Evolutionary conservation across 2,888 invertebrate species (phyloP).

Genomic region (Tenodera sinensis): DNA sequence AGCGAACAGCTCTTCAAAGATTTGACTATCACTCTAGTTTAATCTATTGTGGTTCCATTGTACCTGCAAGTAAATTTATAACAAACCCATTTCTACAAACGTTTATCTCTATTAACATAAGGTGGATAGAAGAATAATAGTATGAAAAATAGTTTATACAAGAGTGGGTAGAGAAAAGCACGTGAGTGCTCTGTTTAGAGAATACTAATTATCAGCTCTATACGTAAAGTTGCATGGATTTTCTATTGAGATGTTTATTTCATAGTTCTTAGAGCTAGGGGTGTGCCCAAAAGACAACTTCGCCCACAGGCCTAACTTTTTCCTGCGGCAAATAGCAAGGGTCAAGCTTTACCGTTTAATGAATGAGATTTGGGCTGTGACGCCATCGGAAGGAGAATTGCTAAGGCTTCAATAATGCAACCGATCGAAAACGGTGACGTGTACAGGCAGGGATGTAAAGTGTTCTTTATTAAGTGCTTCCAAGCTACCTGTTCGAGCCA

Average conservation of each 20-base stretch:
- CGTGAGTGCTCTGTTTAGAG: no score
- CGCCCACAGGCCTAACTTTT: neutral
- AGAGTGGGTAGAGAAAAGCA: no score
- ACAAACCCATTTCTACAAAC: no score
- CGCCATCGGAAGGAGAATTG: neutral
- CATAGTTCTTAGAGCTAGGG: neutral
- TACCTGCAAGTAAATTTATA: no score
- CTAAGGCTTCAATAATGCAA: neutral
- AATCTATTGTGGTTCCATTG: no score
- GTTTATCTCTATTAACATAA: no score
- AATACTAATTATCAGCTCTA: no score
- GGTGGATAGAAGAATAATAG: no score
- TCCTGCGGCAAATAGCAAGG: neutral
- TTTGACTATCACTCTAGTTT: no score
- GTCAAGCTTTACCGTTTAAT: neutral
- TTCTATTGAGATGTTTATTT: neutral
- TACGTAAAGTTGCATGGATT: no score
- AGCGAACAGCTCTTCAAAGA: no score
- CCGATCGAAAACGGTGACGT: neutral
- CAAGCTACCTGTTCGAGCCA: neutral
- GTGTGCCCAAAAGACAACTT: neutral
- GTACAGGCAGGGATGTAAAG: neutral
- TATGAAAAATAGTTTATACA: no score
- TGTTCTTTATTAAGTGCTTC: neutral
- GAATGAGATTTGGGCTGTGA: neutral